Evolutionary conservation across 2,888 invertebrate species (phyloP).

Genomic region (Stenurella melanura): DNA sequence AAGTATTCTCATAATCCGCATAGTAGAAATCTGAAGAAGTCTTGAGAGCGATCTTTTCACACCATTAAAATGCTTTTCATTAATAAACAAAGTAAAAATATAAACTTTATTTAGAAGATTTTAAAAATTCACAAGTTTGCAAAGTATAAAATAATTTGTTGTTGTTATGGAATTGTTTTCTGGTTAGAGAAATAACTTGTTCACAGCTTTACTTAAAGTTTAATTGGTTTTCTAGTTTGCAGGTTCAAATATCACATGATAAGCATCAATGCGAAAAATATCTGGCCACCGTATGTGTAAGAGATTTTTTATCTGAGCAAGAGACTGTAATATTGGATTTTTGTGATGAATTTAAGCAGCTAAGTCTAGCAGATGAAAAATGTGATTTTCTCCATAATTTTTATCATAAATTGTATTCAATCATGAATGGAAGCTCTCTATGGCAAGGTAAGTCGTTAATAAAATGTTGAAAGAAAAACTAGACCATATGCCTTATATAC

Average conservation of each 20-base stretch:
- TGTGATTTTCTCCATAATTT: slow-evolving; percentile 91
- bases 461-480: too few relatives aligned
- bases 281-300: slow-evolving; percentile 84
- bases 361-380: slow-evolving; percentile 92
- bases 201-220: neutral
- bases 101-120: too few relatives aligned
- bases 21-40: too few relatives aligned
- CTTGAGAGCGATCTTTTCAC: too few relatives aligned
- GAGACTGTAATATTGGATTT: slow-evolving; percentile 85
- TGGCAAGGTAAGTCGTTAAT: slow-evolving; percentile 79
- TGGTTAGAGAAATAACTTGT: neutral
- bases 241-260: slow-evolving; percentile 80
- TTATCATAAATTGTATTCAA: slow-evolving; percentile 81
- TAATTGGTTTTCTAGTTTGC: slow-evolving; percentile 70
- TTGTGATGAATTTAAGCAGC: slow-evolving; percentile 85
- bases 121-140: too few relatives aligned
- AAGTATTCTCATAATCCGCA: too few relatives aligned
- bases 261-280: slow-evolving; percentile 84
- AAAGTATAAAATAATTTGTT: too few relatives aligned
- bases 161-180: neutral
- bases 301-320: slow-evolving; percentile 87
- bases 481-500: too few relatives aligned
- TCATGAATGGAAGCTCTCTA: slow-evolving; percentile 82
- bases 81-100: too few relatives aligned
- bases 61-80: too few relatives aligned